Evolutionary conservation across 2,888 invertebrate genomes (phyloP), one percentile per base, ranked within the genome.

Genomic region (Smittia aterrima): DNA sequence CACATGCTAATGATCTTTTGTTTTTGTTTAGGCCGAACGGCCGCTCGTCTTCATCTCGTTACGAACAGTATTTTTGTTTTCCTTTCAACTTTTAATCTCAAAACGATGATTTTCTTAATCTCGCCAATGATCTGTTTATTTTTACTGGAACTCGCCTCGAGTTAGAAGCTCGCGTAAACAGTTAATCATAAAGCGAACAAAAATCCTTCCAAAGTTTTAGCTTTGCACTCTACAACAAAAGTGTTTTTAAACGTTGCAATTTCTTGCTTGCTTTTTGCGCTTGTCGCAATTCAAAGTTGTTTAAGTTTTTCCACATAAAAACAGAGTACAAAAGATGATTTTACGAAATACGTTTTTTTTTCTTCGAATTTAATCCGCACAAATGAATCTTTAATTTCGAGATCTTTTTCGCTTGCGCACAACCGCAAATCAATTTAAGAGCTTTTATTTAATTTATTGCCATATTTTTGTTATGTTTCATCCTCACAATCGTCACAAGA

Each of bases 21-120:
- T 58, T 58, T 58, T 22, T 58, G 58, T 58, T 58, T 58, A 58
- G 58, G 58, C 22, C 58, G 20, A 6, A 22, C 58, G 22, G n/a
- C 47, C 16, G 47, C 32, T n/a, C 58, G 9, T 58, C 58, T 58
- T 58, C 58, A 58, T 58, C 58, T 47, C 47, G 47, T 47, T 47
- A 58, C 58, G n/a, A 58, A 20, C 58, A 47, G 47, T 58, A 58
- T 58, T 58, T 47, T 58, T 58, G 58, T 22, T 22, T 22, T 58
- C 18, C 9, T 58, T 58, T 58, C 22, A 58, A 58, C 58, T 22
- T 58, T 58, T 20, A 58, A 58, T 58, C 58, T 58, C 58, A 18
- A 58, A 22, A 58, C 18, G 58, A 58, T 38, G 4, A 38, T 11
- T 38, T 47, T 47, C 9, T 32, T 47, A 6, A 47, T 47, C 47